Conservation (phyloP, 2,113 vertebrate genomes). For the pig (Sus scrofa) region DNA sequence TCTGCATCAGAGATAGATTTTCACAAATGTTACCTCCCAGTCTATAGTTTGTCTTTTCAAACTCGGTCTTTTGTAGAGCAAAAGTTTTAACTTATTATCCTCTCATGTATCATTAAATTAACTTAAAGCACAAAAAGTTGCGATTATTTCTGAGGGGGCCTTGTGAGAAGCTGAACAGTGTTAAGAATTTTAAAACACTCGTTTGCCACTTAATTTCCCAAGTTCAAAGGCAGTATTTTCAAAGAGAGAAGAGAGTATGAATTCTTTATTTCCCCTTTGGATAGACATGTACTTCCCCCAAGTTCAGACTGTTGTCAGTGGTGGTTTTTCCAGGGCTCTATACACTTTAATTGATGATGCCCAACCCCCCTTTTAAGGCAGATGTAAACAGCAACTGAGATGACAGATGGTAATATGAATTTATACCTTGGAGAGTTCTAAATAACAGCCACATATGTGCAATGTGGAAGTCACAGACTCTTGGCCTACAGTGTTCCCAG, state of each 20-base stretch:
- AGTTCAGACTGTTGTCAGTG: slow-evolving; percentile 30
- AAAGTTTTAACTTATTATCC: neutral
- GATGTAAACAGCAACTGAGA: slow-evolving; percentile 77
- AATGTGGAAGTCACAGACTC: slow-evolving; percentile 64
- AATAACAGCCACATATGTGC: slow-evolving; percentile 44
- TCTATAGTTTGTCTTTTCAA: slow-evolving; percentile 2
- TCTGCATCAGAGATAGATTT: slow-evolving; percentile 3
- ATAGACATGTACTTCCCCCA: neutral
- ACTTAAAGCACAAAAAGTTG: neutral
- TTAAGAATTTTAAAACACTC: slow-evolving; percentile 16
- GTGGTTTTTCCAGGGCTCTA: neutral
- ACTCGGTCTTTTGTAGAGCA: neutral
- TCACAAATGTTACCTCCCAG: slow-evolving; percentile 22
- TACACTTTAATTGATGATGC: slow-evolving; percentile 51
- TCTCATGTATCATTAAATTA: neutral
- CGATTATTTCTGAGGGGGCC: neutral
- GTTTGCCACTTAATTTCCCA: slow-evolving; percentile 6
- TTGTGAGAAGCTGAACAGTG: neutral
- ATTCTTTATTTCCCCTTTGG: neutral
- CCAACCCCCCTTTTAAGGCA: slow-evolving; percentile 61
- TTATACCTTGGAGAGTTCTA: slow-evolving; percentile 77
- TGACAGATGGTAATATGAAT: slow-evolving; percentile 84
- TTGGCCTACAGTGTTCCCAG: slow-evolving; percentile 29
- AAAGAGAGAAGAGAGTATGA: neutral
- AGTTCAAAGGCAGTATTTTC: slow-evolving; percentile 41